A percentile compares a stretch with the other conserved stretches of the same genome.
Evolutionary conservation across 2,797 vertebrate species (phyloP).

Genomic region (Gambusia yucatana): DNA sequence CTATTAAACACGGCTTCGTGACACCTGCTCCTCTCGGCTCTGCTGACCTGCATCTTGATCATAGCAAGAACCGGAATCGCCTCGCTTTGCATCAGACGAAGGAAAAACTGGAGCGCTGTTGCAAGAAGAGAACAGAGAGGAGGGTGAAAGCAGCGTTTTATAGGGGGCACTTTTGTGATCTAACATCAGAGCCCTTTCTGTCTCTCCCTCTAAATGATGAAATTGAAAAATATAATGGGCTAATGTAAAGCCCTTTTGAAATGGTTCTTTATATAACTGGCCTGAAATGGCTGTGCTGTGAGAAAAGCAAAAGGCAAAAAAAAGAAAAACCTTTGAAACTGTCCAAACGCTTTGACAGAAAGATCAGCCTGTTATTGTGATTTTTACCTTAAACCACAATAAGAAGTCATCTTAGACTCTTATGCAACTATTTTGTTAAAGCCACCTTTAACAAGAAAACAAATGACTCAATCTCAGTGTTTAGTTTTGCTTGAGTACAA

Average conservation of each 20-base stretch:
- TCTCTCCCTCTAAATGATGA: constrained; percentile 40
- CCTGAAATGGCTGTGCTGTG: constrained; percentile 19
- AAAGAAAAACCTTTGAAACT: neutral
- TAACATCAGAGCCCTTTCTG: constrained; percentile 52
- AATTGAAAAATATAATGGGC: constrained; percentile 55
- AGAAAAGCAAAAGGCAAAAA: neutral
- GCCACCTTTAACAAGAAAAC: constrained; percentile 1
- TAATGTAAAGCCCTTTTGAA: constrained; percentile 57
- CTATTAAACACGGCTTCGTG: constrained; percentile 77
- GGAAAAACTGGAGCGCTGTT: neutral
- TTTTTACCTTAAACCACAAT: neutral
- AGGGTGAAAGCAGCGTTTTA: constrained; percentile 34
- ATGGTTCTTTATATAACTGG: constrained; percentile 47
- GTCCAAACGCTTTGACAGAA: constrained; percentile 15
- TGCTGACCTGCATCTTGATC: constrained; percentile 57
- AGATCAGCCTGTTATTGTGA: neutral
- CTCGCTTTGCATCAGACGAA: neutral
- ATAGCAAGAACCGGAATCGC: constrained; percentile 11
- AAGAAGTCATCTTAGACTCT: constrained; percentile 1
- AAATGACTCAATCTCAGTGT: neutral
- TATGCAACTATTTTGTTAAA: constrained; percentile 7
- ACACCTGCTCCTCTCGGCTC: constrained; percentile 72
- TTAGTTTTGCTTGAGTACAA: constrained; percentile 12
- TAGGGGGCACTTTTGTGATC: constrained; percentile 47
- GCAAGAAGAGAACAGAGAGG: neutral